Evolutionary conservation across 2,888 invertebrate genomes (phyloP), one percentile per base, ranked within the genome.

Genomic region (Ariolimax columbianus): DNA sequence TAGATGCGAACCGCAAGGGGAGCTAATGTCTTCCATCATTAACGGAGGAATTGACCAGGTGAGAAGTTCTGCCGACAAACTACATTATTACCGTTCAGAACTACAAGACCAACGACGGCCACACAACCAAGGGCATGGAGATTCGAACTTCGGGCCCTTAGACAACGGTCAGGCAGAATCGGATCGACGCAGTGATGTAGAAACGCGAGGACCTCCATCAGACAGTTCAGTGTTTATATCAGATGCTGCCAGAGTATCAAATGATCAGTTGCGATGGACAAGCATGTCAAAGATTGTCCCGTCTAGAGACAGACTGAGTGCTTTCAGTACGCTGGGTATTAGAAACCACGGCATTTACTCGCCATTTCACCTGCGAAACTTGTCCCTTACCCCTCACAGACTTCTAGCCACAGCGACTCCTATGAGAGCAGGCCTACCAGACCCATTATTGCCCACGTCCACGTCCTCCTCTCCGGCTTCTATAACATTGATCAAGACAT

Each of bases 271-370:
- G 30, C 43, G 51, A 14, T 77, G 77, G 77, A 36, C 82, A 59
- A 68, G 72, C 33, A 47, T 68, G 66, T 43, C 38, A 51, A 82
- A 78, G 47, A 63, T 38, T 23, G 38, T 59, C 19, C 14, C 63
- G 4, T 73, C 84, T 55, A 72, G 84, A 30, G 79, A 84, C 63
- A 84, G 79, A 59, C 26, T 79, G 30, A 79, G 84, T 36, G 79
- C 79, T 36, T 84, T 84, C 73, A 79, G 79, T 63, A 73, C 79
- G 6, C 79, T 84, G 26, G 84, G 84, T 30, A 40, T 73, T 36
- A 70, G 84, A 23, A 33, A 51, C 30, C 84, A 78, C 36, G 30
- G 30, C 9, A 30, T 79, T 33, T 79, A 79, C 63, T 59, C 78
- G 6, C 84, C 84, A 0, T 79, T 73, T 14, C 77, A 77, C 1